A percentile compares a stretch with the other conserved stretches of the same genome.
These are phyloP conservation scores for Harpalus rufipes DNA, from an alignment of 2,888 invertebrate genomes.

Conservation along the genomic window DNA sequence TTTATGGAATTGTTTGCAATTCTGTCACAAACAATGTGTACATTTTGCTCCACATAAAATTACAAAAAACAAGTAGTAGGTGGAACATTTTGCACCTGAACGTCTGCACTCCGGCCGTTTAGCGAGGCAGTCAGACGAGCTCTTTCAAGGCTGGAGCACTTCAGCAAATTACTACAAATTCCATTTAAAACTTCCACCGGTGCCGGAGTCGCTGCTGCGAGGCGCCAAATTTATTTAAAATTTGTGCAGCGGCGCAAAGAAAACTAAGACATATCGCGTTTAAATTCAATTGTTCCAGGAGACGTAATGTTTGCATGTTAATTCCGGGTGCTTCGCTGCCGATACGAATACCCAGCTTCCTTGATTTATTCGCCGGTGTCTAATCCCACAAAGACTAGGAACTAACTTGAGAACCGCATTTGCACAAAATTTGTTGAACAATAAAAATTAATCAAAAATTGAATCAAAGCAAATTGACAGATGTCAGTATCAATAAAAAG, in stretches of 20 bases:
- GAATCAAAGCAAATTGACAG: no score
- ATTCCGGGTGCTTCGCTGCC: conserved; percentile 35
- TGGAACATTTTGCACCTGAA: not conserved
- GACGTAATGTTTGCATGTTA: conserved; percentile 61
- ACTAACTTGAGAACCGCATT: not conserved
- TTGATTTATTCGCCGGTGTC: conserved; percentile 41
- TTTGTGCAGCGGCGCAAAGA: conserved; percentile 57
- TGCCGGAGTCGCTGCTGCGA: not conserved
- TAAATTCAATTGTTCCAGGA: conserved; percentile 56
- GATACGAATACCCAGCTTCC: conserved; percentile 11
- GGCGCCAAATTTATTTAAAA: conserved; percentile 61
- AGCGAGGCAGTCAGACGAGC: not conserved
- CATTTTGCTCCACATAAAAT: not conserved
- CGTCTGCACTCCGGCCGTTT: not conserved
- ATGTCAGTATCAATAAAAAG: no score
- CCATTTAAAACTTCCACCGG: conserved; percentile 56
- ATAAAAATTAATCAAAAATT: no score
- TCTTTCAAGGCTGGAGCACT: conserved; percentile 26
- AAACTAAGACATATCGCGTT: conserved; percentile 62
- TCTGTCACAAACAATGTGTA: not conserved
- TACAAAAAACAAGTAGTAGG: not conserved
- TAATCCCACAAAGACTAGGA: conserved; percentile 32
- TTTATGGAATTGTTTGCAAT: no score
- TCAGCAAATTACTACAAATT: conserved; percentile 64
- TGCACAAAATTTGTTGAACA: not conserved